Base-by-base conservation (phyloP, 1,140 invertebrate species). In the Asbolus verrucosus region DNA sequence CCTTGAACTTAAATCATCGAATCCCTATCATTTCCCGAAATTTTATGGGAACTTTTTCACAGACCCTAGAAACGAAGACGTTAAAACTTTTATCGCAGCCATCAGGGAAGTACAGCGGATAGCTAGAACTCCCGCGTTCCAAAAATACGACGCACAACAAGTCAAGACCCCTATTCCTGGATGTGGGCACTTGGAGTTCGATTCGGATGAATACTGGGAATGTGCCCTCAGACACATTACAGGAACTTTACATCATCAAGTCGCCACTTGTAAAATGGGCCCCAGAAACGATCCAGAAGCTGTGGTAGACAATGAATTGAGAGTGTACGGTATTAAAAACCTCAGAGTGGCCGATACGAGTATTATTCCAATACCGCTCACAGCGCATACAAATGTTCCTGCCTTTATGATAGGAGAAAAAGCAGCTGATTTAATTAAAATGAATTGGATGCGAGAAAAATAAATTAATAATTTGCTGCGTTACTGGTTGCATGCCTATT, bases 191-290 rank as follows among this genome's bases (percentile, higher is more conserved):
- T 75, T 71, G 14, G 21, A 50, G 2, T 82, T 82, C 65, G 80
- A 81, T 19, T 82, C 83, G 0, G 86, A 88, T 69, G 77, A 84
- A 1, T 94, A 94, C 73, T 93, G 92, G 89, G 83, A 86, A 27
- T 94, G 93, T 75, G 87, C 88, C n/a, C 81, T 91, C 0, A 83
- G 85, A 16, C 84, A 87, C 54, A 84, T 91, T 6, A 89, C 91
- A 0, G 18, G 70, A 0, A 87, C 88, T 33, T 83, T 91, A 70
- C 90, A 92, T 74, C 91, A 94, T 76, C 89, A 90, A 68, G 82
- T 88, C 3, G 84, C 88, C 0, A 92, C 91, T 0, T 88, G 85
- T 16, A 92, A 90, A 80, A 95, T 95, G 93, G 93, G 93, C 0
- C 87, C 90, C 0, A 14, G 70, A 0, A 78, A 73, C 0, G 92